phyloP scores from a whole-genome alignment of 1,140 invertebrate species.

The Tenebrio molitor region DNA sequence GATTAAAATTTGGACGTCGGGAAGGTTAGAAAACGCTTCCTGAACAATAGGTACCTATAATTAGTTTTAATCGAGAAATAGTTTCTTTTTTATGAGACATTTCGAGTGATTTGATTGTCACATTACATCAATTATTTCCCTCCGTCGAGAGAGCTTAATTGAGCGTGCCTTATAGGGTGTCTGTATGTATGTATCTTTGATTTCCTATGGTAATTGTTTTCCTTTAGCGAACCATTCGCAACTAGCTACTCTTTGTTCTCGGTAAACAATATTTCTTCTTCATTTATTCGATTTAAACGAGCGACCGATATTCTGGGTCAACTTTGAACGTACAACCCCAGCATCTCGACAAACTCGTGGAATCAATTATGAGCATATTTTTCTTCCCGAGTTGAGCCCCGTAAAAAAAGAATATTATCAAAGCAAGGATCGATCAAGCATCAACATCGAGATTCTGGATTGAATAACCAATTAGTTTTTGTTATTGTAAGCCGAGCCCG shows the following conservation, averaged over 20 bases:
- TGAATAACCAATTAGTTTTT: conserved; percentile 38
- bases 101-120: no score
- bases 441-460: conserved; percentile 30
- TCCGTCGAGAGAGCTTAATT: conserved; percentile 11
- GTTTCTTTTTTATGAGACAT: no score
- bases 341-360: no score
- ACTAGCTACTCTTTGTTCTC: conserved; percentile 1
- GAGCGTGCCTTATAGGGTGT: conserved; percentile 8
- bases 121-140: conserved; percentile 30
- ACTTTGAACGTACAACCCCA: no score
- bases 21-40: not conserved
- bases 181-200: conserved; percentile 7
- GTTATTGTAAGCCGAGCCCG: conserved; percentile 26
- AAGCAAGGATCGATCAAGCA: conserved; percentile 26
- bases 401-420: conserved; percentile 19
- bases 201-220: conserved; percentile 18
- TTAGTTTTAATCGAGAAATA: no score
- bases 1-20: not conserved
- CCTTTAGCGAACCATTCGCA: not conserved
- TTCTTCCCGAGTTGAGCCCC: not conserved
- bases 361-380: not conserved
- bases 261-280: no score
- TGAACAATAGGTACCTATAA: no score
- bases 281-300: no score
- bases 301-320: no score